These are phyloP conservation scores for Apostichopus californicus DNA, from an alignment of 35 echinoderm and acorn worm species.

Conservation along the genomic window DNA sequence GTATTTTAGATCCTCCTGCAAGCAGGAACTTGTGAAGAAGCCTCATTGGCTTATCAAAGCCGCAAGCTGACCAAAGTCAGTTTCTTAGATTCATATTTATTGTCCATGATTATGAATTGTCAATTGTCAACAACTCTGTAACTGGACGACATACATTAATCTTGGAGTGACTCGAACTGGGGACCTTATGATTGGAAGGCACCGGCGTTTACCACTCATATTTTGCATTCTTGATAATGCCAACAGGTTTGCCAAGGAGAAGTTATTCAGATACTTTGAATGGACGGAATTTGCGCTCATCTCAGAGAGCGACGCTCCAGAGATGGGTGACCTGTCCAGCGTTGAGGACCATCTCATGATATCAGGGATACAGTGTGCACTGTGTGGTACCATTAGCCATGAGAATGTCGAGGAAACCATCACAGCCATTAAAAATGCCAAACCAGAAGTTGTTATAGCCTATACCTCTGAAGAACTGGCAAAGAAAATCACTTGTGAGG, in stretches of 20 bases:
- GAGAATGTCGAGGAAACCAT: neutral
- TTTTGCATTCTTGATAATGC: neutral
- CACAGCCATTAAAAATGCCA: conserved; percentile 22
- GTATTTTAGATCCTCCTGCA: too few relatives aligned
- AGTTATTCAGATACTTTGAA: conserved; percentile 48
- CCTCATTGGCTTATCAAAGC: too few relatives aligned
- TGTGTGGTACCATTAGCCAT: neutral
- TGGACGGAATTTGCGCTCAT: conserved; percentile 45
- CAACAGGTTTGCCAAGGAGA: conserved; percentile 25
- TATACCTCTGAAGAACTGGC: conserved; percentile 29
- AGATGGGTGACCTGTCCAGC: neutral
- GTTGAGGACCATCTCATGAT: neutral
- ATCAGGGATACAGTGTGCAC: conserved; percentile 20
- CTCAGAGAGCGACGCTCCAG: neutral
- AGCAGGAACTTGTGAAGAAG: too few relatives aligned
- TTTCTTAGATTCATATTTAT: too few relatives aligned
- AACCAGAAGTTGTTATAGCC: conserved; percentile 35
- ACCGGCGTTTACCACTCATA: too few relatives aligned
- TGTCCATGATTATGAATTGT: too few relatives aligned
- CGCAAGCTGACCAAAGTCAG: too few relatives aligned
- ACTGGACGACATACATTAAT: too few relatives aligned
- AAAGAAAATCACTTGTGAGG: conserved; percentile 43
- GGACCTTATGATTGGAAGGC: too few relatives aligned
- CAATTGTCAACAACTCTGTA: too few relatives aligned
- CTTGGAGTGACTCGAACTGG: too few relatives aligned